These are phyloP conservation scores for Panagrolaimus sp. DNA, from an alignment of 1,140 invertebrate species.

Conservation along the genomic window DNA sequence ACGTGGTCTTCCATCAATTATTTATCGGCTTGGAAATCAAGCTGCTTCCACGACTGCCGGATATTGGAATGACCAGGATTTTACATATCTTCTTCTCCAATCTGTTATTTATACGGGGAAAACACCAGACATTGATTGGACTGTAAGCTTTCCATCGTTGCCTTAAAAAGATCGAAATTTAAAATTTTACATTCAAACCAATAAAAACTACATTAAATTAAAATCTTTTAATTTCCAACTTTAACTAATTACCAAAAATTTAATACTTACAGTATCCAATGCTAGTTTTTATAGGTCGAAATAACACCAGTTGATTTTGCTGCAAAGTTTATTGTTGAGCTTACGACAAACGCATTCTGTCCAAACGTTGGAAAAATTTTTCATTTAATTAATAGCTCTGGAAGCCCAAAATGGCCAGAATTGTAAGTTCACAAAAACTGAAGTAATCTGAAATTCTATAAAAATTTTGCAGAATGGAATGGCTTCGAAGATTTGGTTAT, in stretches of 20 bases:
- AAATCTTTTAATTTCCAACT: too few species aligned
- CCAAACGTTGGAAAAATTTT: constrained; percentile 61
- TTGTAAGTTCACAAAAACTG: background rate
- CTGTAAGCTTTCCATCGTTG: too few species aligned
- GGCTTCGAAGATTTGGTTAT: constrained; percentile 40
- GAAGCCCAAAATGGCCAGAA: constrained; percentile 37
- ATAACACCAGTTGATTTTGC: constrained; percentile 64
- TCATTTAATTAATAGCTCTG: constrained; percentile 58
- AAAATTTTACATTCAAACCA: background rate
- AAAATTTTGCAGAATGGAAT: constrained; percentile 36
- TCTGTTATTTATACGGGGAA: constrained; percentile 58
- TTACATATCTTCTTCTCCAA: constrained; percentile 62
- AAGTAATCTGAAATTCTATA: too few species aligned
- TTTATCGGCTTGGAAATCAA: constrained; percentile 62
- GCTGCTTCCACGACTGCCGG: constrained; percentile 31
- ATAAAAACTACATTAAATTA: too few species aligned
- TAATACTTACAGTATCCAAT: background rate
- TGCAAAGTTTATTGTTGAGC: constrained; percentile 58
- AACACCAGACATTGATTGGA: constrained; percentile 61
- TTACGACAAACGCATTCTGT: constrained; percentile 57
- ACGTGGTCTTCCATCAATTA: constrained; percentile 61
- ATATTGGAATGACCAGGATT: constrained; percentile 62
- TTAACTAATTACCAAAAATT: too few species aligned
- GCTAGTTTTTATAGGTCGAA: constrained; percentile 59
- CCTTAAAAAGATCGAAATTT: too few species aligned